These are phyloP conservation scores for Agrilus planipennis DNA, from an alignment of 1,140 invertebrate species.

Conservation along the genomic window DNA sequence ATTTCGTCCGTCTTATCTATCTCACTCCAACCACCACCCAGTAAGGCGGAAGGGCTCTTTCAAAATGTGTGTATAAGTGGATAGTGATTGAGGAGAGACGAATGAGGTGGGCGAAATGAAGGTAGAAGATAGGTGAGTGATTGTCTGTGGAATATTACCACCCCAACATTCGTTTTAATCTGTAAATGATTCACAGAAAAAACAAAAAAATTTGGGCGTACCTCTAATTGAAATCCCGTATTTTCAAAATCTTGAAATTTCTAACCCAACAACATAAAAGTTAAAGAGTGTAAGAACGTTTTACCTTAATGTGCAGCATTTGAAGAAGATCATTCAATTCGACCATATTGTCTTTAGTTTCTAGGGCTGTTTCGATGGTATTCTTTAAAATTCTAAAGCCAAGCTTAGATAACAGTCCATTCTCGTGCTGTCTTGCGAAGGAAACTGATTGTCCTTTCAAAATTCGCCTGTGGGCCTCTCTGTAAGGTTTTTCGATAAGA, in stretches of 20 bases:
- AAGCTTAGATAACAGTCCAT: slow-evolving; percentile 37
- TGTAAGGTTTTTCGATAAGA: slow-evolving; percentile 5
- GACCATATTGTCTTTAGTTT: slow-evolving; percentile 31
- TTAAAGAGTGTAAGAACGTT: too few species aligned
- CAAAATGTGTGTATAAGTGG: too few species aligned
- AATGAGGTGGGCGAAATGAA: too few species aligned
- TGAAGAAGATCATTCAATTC: slow-evolving; percentile 26
- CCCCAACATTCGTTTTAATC: too few species aligned
- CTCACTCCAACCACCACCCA: too few species aligned
- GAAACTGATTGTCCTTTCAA: slow-evolving; percentile 38
- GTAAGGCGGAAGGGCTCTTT: too few species aligned
- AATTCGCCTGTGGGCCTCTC: slow-evolving; percentile 36
- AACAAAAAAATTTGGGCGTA: not conserved
- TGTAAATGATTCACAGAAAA: too few species aligned
- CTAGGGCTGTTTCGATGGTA: slow-evolving; percentile 34
- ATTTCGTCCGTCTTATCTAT: too few species aligned
- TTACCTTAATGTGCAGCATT: too few species aligned
- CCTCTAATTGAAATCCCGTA: not conserved
- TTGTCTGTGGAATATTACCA: too few species aligned
- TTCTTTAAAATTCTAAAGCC: slow-evolving; percentile 33
- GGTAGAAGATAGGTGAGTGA: too few species aligned
- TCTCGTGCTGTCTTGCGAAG: slow-evolving; percentile 36
- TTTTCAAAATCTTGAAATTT: not conserved
- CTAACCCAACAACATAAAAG: not conserved
- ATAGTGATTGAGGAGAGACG: too few species aligned